These are phyloP conservation scores for human (Homo sapiens) DNA, from an alignment of 2,113 vertebrate genomes.

Conservation along the genomic window DNA sequence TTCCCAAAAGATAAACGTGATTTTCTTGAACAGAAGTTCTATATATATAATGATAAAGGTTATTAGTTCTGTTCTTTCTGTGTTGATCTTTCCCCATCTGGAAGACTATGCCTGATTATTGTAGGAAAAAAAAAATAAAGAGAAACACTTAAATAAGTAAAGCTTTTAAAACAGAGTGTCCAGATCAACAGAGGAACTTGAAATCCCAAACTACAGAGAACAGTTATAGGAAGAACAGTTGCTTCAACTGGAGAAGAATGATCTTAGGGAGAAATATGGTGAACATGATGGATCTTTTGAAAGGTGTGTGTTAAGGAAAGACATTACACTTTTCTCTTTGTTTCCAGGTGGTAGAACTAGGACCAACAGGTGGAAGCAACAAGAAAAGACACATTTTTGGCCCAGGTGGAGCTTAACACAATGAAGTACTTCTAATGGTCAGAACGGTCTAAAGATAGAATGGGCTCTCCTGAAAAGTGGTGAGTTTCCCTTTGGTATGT, in stretches of 20 bases:
- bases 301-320: neutral
- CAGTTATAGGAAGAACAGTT: neutral
- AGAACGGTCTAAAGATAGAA: neutral
- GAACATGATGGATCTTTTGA: neutral
- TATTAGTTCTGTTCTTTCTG: slow-evolving; percentile 20
- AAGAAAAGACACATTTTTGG: slow-evolving; percentile 11
- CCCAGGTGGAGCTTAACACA: neutral
- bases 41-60: neutral
- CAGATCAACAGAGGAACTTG: neutral
- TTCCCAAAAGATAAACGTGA: neutral
- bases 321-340: neutral
- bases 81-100: neutral
- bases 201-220: neutral
- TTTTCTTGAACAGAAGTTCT: neutral
- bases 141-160: neutral
- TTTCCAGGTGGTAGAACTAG: neutral
- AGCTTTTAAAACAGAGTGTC: neutral
- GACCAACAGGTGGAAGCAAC: neutral
- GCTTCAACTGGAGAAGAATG: neutral
- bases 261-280: neutral
- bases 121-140: neutral
- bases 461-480: neutral
- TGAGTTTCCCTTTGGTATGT: neutral
- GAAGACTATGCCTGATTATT: neutral
- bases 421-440: neutral